These are phyloP conservation scores for Gobionotothen gibberifrons DNA, from an alignment of 2,797 vertebrate genomes.

Conservation along the genomic window DNA sequence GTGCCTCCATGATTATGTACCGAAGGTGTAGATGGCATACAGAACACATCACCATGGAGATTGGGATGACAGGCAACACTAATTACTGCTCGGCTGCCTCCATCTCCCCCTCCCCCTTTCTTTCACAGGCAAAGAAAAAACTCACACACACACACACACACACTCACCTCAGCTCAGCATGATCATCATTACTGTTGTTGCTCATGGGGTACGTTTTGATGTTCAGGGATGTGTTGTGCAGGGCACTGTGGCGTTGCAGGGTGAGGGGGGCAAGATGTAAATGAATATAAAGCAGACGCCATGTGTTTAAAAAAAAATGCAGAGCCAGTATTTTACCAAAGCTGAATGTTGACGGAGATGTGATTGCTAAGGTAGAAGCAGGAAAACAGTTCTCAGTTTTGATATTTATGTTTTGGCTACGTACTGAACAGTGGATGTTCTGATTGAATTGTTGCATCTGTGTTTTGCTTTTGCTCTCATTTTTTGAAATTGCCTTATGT, in stretches of 20 bases:
- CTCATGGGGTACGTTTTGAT: slow-evolving; percentile 43
- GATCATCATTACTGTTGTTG: slow-evolving; percentile 35
- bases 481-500: background rate
- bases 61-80: slow-evolving; percentile 77
- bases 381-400: too few species aligned
- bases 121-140: slow-evolving; percentile 37
- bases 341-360: slow-evolving; percentile 6
- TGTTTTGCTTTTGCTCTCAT: too few species aligned
- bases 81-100: slow-evolving; percentile 73
- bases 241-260: slow-evolving; percentile 13
- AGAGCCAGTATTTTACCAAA: background rate
- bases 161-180: slow-evolving; percentile 25
- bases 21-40: slow-evolving; percentile 72
- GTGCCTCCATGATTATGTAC: slow-evolving; percentile 65
- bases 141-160: background rate
- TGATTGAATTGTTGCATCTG: too few species aligned
- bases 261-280: slow-evolving; percentile 25
- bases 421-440: too few species aligned
- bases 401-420: too few species aligned
- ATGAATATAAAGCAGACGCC: slow-evolving; percentile 39
- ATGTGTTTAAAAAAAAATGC: slow-evolving; percentile 19
- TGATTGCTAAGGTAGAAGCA: slow-evolving; percentile 8
- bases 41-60: slow-evolving; percentile 83
- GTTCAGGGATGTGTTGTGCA: slow-evolving; percentile 44
- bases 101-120: slow-evolving; percentile 33